phyloP scores from a whole-genome alignment of 2,113 vertebrate genomes.

The Marmota monax region DNA sequence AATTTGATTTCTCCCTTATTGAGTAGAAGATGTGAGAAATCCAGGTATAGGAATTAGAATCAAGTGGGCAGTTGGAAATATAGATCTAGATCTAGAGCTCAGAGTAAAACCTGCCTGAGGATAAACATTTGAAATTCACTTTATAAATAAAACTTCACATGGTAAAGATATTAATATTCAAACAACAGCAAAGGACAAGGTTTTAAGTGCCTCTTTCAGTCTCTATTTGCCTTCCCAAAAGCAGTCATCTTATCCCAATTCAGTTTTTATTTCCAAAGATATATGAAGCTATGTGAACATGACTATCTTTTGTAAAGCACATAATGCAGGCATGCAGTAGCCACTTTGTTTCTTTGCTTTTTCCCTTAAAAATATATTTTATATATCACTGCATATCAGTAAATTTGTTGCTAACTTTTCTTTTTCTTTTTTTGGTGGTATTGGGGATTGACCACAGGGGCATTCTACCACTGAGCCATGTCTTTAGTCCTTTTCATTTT shows the following conservation, averaged over 20 bases:
- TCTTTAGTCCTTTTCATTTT: no score
- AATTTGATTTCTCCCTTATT: not conserved
- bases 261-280: not conserved
- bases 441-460: no score
- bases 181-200: not conserved
- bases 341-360: not conserved
- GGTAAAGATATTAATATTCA: not conserved
- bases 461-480: no score
- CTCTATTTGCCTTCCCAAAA: not conserved
- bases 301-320: not conserved
- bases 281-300: not conserved
- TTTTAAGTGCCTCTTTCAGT: not conserved
- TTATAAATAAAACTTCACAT: constrained; percentile 26
- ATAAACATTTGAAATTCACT: not conserved
- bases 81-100: not conserved
- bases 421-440: not conserved
- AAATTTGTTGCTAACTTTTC: not conserved
- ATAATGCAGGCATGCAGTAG: not conserved
- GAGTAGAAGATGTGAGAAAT: constrained; percentile 29
- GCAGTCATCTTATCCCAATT: not conserved
- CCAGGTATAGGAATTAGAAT: not conserved
- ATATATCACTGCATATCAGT: not conserved
- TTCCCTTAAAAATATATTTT: constrained; percentile 18
- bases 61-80: not conserved
- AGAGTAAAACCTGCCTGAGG: not conserved